A percentile compares a stretch with the other conserved stretches of the same genome.
Conservation (phyloP, 2,888 invertebrate species). For the Monopis laevigella region DNA sequence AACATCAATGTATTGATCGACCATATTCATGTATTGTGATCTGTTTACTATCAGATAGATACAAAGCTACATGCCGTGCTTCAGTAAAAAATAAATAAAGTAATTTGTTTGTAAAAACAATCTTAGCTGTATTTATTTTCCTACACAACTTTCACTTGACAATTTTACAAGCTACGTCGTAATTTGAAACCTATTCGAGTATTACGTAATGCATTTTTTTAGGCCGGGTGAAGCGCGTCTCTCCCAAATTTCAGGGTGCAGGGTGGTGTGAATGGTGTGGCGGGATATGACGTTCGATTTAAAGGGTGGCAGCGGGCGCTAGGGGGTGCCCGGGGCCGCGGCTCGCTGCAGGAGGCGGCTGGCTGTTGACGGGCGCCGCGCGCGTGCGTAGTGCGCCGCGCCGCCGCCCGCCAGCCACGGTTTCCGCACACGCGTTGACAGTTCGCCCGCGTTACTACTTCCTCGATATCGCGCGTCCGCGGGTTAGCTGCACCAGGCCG, state of each 20-base stretch:
- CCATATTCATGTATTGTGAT: no score
- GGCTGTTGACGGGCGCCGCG: constrained; percentile 68
- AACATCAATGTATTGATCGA: no score
- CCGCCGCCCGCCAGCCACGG: constrained; percentile 57
- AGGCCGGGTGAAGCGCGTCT: constrained; percentile 58
- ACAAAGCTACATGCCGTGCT: no score
- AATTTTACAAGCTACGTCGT: no score
- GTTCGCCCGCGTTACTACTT: constrained; percentile 67
- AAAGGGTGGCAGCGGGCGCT: constrained; percentile 31
- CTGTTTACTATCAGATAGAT: no score
- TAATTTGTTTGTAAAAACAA: no score
- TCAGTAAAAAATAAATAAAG: no score
- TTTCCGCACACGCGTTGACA: constrained; percentile 72
- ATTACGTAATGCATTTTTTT: constrained; percentile 66
- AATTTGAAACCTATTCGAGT: no score
- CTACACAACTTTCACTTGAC: no score
- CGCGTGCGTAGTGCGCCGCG: constrained; percentile 48
- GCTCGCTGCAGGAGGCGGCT: constrained; percentile 48
- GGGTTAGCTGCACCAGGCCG: constrained; percentile 29
- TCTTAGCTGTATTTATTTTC: no score
- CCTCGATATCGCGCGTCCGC: constrained; percentile 61
- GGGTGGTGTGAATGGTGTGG: constrained; percentile 47
- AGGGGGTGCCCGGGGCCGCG: constrained; percentile 19
- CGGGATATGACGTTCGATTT: constrained; percentile 67
- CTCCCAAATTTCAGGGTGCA: constrained; percentile 54